phyloP scores from a whole-genome alignment of 2,888 invertebrate species.

The Micropterix aruncella region DNA sequence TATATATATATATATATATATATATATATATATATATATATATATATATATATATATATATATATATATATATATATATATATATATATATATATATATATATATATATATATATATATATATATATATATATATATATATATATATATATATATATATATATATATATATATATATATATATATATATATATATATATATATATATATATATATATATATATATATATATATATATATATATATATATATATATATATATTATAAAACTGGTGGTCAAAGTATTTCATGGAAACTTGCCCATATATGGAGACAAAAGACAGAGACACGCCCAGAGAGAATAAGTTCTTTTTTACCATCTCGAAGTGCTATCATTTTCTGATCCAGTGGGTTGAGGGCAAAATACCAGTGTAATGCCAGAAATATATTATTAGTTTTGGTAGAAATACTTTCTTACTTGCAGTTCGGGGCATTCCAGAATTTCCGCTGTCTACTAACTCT shows the following conservation, averaged over 20 bases:
- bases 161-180: not conserved
- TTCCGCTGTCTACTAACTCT: too few relatives aligned
- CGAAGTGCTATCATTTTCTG: too few relatives aligned
- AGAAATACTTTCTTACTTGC: too few relatives aligned
- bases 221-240: not conserved
- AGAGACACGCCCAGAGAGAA: too few relatives aligned
- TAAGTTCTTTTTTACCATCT: too few relatives aligned
- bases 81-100: not conserved
- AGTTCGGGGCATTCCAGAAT: too few relatives aligned
- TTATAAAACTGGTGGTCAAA: not conserved
- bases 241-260: not conserved
- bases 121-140: not conserved
- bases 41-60: not conserved
- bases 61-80: not conserved
- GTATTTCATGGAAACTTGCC: not conserved
- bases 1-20: not conserved
- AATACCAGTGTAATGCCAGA: too few relatives aligned
- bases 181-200: not conserved
- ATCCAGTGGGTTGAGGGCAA: too few relatives aligned
- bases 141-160: not conserved
- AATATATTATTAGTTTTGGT: too few relatives aligned
- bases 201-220: not conserved
- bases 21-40: not conserved
- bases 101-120: not conserved
- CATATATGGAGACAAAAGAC: too few relatives aligned